A percentile compares a stretch with the other conserved stretches of the same genome.
Evolutionary conservation across 1,140 invertebrate genomes (phyloP).

Genomic region (Bombus difficillimus): DNA sequence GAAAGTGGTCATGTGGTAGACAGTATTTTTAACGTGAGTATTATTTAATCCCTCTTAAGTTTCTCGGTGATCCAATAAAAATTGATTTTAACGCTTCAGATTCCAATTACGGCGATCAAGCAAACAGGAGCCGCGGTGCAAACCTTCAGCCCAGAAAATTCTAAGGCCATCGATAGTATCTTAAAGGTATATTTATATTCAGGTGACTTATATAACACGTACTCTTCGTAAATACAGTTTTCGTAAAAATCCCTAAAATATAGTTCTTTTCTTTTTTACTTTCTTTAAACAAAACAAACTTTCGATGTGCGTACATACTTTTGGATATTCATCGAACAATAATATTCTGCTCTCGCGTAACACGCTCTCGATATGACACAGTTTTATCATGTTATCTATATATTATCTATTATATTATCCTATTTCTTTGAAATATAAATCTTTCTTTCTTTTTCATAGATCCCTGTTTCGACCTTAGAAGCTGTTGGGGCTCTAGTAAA

Average conservation of each 20-base stretch:
- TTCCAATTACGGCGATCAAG: slow-evolving; percentile 75
- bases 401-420: too few species aligned
- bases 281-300: too few species aligned
- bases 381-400: too few species aligned
- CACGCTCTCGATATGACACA: too few species aligned
- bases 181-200: slow-evolving; percentile 70
- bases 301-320: too few species aligned
- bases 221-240: neutral
- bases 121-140: slow-evolving; percentile 72
- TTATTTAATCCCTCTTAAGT: neutral
- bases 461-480: slow-evolving; percentile 73
- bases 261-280: too few species aligned
- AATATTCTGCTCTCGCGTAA: too few species aligned
- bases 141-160: slow-evolving; percentile 69
- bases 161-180: slow-evolving; percentile 66
- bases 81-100: slow-evolving; percentile 58
- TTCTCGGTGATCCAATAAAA: neutral
- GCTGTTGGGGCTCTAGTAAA: slow-evolving; percentile 72
- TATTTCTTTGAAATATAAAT: too few species aligned
- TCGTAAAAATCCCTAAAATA: neutral
- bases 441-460: slow-evolving; percentile 54
- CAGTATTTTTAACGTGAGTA: slow-evolving; percentile 75
- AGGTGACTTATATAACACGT: neutral
- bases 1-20: slow-evolving; percentile 65
- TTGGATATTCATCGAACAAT: too few species aligned